Evolutionary conservation across 2,113 vertebrate genomes (phyloP).

Genomic region (Carlito syrichta): DNA sequence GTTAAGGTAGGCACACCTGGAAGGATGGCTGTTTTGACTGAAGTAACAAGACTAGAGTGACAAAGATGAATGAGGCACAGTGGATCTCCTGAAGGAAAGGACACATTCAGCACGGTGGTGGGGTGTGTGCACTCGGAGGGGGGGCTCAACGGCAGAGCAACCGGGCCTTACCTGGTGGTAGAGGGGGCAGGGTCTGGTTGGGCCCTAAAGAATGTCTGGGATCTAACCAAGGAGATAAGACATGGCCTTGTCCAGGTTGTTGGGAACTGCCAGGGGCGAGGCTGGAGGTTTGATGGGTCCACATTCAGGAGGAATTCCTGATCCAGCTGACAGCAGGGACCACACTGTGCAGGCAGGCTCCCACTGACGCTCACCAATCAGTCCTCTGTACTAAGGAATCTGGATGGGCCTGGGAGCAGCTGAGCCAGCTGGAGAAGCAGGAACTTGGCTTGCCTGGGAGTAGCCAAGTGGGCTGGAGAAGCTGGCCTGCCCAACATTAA

Average conservation of each 20-base stretch:
- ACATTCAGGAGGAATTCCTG: rapidly evolving
- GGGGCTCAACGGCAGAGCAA: not conserved
- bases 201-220: not conserved
- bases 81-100: not conserved
- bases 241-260: not conserved
- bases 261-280: not conserved
- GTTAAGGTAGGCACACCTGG: not conserved
- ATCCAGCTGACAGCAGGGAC: not conserved
- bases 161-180: not conserved
- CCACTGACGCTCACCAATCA: rapidly evolving
- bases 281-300: not conserved
- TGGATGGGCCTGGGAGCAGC: too few species aligned
- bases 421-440: too few species aligned
- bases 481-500: not conserved
- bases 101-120: rapidly evolving
- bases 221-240: not conserved
- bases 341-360: not conserved
- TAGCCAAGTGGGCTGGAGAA: not conserved
- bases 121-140: not conserved
- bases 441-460: too few species aligned
- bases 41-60: not conserved
- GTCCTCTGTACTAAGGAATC: not conserved
- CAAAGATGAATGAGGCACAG: not conserved
- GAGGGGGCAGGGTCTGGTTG: not conserved
- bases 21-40: not conserved